Evolutionary conservation across 2,113 vertebrate species (phyloP).

Genomic region (Eptesicus fuscus): DNA sequence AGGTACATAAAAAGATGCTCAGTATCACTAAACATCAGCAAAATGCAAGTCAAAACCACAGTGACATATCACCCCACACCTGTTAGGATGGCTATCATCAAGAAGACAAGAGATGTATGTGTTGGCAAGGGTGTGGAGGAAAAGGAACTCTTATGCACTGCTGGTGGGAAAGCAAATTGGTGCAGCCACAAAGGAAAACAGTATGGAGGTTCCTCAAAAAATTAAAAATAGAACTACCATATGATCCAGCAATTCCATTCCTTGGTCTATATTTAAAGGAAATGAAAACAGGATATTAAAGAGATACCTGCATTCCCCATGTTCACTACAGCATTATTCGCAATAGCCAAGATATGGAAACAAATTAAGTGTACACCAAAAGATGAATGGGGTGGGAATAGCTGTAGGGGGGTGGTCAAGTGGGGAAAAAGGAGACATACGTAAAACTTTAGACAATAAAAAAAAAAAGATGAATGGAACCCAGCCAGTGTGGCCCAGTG

Average conservation of each 20-base stretch:
- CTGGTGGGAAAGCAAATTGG: background rate
- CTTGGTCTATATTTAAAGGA: background rate
- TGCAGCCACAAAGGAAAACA: background rate
- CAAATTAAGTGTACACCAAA: background rate
- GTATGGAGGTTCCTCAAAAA: background rate
- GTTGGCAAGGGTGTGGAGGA: background rate
- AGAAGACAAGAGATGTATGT: background rate
- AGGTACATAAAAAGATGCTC: background rate
- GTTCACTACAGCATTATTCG: background rate
- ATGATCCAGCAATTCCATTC: background rate
- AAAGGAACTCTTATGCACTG: background rate
- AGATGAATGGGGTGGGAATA: background rate
- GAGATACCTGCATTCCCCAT: background rate
- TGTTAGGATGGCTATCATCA: background rate
- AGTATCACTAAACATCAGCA: background rate
- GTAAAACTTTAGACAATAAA: too few relatives aligned
- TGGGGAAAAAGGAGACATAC: too few relatives aligned
- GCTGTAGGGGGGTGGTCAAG: too few relatives aligned
- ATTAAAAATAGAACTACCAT: background rate
- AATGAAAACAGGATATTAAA: background rate
- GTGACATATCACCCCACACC: background rate
- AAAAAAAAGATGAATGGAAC: background rate
- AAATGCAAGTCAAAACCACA: background rate
- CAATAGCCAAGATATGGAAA: background rate
- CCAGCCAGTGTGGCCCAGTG: too few relatives aligned